Evolutionary conservation across 2,113 vertebrate species (phyloP).

Genomic region (Excalfactoria chinensis): DNA sequence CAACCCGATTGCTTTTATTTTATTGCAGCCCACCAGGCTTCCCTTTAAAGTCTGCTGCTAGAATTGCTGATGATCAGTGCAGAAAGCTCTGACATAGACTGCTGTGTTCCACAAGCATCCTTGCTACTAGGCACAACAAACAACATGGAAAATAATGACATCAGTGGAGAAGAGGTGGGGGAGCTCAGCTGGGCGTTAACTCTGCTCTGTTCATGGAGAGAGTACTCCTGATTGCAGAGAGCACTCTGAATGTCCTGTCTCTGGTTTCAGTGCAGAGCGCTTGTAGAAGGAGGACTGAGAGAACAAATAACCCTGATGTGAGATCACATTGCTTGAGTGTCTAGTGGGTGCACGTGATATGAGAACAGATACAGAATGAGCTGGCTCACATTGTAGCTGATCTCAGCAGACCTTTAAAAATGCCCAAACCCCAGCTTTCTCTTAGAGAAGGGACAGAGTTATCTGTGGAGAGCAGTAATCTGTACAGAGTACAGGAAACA

Average conservation of each 20-base stretch:
- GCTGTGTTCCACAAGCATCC: not conserved
- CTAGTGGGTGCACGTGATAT: rapidly evolving
- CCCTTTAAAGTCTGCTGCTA: not conserved
- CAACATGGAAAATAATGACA: constrained; percentile 31
- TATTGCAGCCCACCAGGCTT: constrained; percentile 24
- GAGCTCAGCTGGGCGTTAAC: constrained; percentile 18
- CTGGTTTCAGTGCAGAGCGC: not conserved
- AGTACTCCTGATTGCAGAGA: not conserved
- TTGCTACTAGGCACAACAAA: not conserved
- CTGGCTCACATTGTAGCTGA: not conserved
- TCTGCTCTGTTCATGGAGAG: not conserved
- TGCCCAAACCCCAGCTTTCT: not conserved
- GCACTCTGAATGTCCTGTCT: not conserved
- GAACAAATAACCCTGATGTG: not conserved
- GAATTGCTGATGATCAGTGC: not conserved
- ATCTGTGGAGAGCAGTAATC: constrained; percentile 14
- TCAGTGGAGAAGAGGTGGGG: constrained; percentile 16
- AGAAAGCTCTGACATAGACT: not conserved
- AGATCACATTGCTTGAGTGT: not conserved
- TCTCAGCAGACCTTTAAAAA: not conserved
- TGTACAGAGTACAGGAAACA: constrained; percentile 45
- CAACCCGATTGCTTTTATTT: constrained; percentile 26
- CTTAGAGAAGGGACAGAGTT: not conserved
- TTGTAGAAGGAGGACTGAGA: not conserved
- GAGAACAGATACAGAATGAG: not conserved